Conservation (phyloP, 53 echinoderm and acorn worm genomes). For the Holothuria scabra region DNA sequence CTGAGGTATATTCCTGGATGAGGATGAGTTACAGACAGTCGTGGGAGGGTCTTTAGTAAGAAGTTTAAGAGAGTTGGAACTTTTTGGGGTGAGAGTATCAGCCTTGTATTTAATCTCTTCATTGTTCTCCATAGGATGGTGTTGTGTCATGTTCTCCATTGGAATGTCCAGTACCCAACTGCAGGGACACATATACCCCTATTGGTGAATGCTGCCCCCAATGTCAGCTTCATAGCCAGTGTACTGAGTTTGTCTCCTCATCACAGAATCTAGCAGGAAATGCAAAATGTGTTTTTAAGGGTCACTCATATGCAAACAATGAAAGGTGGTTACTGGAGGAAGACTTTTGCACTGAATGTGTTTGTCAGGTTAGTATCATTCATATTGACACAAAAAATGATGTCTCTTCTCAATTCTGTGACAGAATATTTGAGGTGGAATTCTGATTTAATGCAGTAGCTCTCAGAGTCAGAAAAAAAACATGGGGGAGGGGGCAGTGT, state of each 20-base stretch:
- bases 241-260: slow-evolving; percentile 49
- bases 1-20: too few species aligned
- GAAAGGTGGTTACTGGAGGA: slow-evolving; percentile 85
- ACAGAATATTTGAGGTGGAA: too few species aligned
- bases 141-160: slow-evolving; percentile 66
- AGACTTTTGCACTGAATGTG: slow-evolving; percentile 87
- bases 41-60: too few species aligned
- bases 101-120: too few species aligned
- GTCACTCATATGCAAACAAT: slow-evolving; percentile 63
- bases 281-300: slow-evolving; percentile 58
- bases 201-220: slow-evolving; percentile 94
- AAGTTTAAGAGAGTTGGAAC: too few species aligned
- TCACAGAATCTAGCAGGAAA: neutral
- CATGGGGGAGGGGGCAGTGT: too few species aligned
- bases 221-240: slow-evolving; percentile 74
- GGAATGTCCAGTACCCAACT: slow-evolving; percentile 67
- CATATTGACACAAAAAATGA: too few species aligned
- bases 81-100: too few species aligned
- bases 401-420: too few species aligned
- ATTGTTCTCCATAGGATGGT: slow-evolving; percentile 50
- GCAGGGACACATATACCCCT: slow-evolving; percentile 76
- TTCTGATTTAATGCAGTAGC: too few species aligned
- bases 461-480: too few species aligned
- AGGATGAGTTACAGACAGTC: too few species aligned
- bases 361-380: slow-evolving; percentile 75